These are phyloP conservation scores for Sandelia bainsii DNA, from an alignment of 2,797 vertebrate genomes.

Conservation along the genomic window DNA sequence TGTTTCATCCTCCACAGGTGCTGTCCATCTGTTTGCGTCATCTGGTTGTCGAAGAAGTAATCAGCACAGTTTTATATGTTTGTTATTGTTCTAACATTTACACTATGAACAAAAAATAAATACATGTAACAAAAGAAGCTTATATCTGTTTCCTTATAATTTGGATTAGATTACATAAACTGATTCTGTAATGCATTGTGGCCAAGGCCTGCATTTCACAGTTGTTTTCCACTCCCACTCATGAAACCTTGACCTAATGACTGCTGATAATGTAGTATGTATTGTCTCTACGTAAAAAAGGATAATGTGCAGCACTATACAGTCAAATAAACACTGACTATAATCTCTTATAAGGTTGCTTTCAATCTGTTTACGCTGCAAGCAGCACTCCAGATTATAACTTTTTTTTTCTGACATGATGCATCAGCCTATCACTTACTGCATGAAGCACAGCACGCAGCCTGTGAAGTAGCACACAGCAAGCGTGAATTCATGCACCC, in stretches of 20 bases:
- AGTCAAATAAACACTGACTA: constrained; percentile 36
- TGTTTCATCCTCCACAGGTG: constrained; percentile 95
- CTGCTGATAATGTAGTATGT: constrained; percentile 40
- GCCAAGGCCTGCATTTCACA: constrained; percentile 20
- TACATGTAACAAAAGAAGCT: not conserved
- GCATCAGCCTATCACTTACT: constrained; percentile 39
- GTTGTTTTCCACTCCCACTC: constrained; percentile 45
- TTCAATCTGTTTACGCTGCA: constrained; percentile 39
- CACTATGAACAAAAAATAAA: not conserved
- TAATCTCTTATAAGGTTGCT: constrained; percentile 45
- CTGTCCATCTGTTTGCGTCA: constrained; percentile 91
- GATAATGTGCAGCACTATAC: constrained; percentile 2
- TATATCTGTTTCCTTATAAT: not conserved
- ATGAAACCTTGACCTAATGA: constrained; percentile 41
- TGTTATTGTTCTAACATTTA: not conserved
- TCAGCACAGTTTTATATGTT: not conserved
- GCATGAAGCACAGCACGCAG: constrained; percentile 27
- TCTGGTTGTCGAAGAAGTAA: constrained; percentile 73
- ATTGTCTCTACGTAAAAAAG: constrained; percentile 17
- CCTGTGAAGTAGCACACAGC: constrained; percentile 21
- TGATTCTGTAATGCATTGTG: constrained; percentile 5
- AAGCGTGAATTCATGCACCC: constrained; percentile 52
- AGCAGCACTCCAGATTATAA: constrained; percentile 52
- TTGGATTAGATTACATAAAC: constrained; percentile 19
- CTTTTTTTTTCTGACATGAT: constrained; percentile 13